These are phyloP conservation scores for Cremastobaeus sp. DNA, from an alignment of 2,888 invertebrate genomes.

Conservation along the genomic window DNA sequence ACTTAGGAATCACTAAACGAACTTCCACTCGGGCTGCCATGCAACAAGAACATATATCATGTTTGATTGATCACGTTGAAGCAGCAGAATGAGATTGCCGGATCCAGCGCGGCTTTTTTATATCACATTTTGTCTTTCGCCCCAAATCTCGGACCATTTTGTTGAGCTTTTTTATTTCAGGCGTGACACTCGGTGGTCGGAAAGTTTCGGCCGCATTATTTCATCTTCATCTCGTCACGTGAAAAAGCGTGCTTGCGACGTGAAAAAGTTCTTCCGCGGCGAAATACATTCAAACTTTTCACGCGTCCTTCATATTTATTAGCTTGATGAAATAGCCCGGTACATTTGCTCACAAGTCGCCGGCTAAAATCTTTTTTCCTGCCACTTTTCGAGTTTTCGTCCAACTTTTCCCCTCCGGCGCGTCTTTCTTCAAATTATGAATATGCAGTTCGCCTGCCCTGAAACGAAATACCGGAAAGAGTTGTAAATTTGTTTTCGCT, in stretches of 20 bases:
- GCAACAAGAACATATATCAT: conserved; percentile 54
- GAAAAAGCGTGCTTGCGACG: conserved; percentile 46
- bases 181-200: conserved; percentile 39
- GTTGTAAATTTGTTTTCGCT: conserved; percentile 50
- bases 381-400: conserved; percentile 49
- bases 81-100: conserved; percentile 47
- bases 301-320: conserved; percentile 58
- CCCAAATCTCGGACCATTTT: conserved; percentile 50
- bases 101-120: conserved; percentile 33
- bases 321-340: conserved; percentile 55
- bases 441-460: conserved; percentile 44
- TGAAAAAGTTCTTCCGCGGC: conserved; percentile 41
- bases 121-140: conserved; percentile 40
- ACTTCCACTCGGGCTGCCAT: conserved; percentile 45
- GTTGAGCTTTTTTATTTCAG: conserved; percentile 35
- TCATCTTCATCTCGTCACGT: conserved; percentile 48
- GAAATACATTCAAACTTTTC: conserved; percentile 58
- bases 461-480: conserved; percentile 40
- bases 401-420: conserved; percentile 23
- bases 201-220: conserved; percentile 53
- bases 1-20: conserved; percentile 55
- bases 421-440: conserved; percentile 46
- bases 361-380: conserved; percentile 45
- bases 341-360: conserved; percentile 46
- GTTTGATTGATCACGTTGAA: conserved; percentile 58